Percentiles rank a stretch among this genome's conserved stretches.
Evolutionary conservation across 1,140 invertebrate genomes (phyloP).

Genomic region (Papilio machaon): DNA sequence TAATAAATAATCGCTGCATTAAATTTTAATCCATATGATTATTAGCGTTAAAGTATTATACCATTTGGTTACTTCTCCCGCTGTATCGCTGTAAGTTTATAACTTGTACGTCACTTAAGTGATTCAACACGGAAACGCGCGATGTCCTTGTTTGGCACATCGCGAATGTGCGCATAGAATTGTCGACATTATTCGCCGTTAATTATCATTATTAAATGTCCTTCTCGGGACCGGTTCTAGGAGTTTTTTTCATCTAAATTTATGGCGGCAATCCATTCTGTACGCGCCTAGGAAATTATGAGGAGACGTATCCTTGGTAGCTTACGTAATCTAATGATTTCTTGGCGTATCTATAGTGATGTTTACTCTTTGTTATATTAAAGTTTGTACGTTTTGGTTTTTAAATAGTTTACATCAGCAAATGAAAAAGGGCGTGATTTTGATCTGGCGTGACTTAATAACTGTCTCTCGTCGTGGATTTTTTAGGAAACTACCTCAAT

Average conservation of each 20-base stretch:
- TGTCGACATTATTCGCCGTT: constrained; percentile 63
- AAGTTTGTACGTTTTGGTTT: not conserved
- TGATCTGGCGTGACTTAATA: not conserved
- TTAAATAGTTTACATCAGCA: not conserved
- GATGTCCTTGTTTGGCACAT: constrained; percentile 75
- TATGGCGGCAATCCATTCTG: constrained; percentile 47
- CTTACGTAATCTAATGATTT: constrained; percentile 19
- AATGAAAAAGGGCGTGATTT: not conserved
- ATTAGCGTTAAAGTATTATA: not conserved
- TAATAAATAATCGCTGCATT: not conserved
- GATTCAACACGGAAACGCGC: constrained; percentile 76
- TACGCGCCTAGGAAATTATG: constrained; percentile 20
- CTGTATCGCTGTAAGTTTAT: constrained; percentile 42
- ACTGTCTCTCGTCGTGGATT: not conserved
- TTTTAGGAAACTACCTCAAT: not conserved
- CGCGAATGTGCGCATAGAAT: constrained; percentile 71
- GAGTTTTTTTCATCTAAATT: constrained; percentile 44
- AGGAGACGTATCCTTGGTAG: not conserved
- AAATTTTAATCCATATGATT: not conserved
- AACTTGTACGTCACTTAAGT: constrained; percentile 47
- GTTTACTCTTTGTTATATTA: constrained; percentile 2
- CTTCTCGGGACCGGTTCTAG: constrained; percentile 47
- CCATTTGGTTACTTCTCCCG: not conserved
- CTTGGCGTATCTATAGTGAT: not conserved
- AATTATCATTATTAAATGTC: constrained; percentile 75